phyloP scores from a whole-genome alignment of 2,888 invertebrate species.

The Laspeyria flexula region DNA sequence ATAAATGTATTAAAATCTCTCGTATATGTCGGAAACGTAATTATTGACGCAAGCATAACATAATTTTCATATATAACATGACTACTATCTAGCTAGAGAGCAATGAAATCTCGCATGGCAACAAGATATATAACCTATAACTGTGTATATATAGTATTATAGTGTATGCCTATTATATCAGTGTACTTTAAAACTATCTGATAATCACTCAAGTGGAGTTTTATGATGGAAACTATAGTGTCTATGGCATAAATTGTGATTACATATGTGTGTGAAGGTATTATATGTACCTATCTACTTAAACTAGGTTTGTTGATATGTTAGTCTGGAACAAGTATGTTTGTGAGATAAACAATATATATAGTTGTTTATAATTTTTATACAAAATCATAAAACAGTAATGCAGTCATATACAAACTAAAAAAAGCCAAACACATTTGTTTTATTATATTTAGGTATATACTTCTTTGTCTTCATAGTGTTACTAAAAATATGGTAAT shows the following conservation, averaged over 20 bases:
- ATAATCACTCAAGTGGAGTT: conserved; percentile 60
- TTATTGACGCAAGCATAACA: conserved; percentile 24
- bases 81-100: conserved; percentile 46
- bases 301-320: conserved; percentile 10
- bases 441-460: too few species aligned
- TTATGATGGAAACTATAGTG: conserved; percentile 53
- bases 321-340: background rate
- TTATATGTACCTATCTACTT: conserved; percentile 5
- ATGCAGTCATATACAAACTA: too few species aligned
- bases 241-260: conserved; percentile 45
- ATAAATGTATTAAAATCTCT: conserved; percentile 28
- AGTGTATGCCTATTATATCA: conserved; percentile 51
- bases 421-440: too few species aligned
- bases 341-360: conserved; percentile 7
- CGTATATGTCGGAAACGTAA: conserved; percentile 34
- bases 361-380: too few species aligned
- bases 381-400: too few species aligned
- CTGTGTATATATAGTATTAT: conserved; percentile 60
- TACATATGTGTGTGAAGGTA: conserved; percentile 30
- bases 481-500: too few species aligned
- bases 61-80: conserved; percentile 38
- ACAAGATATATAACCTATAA: conserved; percentile 78
- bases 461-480: too few species aligned
- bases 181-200: conserved; percentile 65
- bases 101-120: conserved; percentile 75